These are phyloP conservation scores for Choreutis nemorana DNA, from an alignment of 2,888 invertebrate genomes.

Conservation along the genomic window DNA sequence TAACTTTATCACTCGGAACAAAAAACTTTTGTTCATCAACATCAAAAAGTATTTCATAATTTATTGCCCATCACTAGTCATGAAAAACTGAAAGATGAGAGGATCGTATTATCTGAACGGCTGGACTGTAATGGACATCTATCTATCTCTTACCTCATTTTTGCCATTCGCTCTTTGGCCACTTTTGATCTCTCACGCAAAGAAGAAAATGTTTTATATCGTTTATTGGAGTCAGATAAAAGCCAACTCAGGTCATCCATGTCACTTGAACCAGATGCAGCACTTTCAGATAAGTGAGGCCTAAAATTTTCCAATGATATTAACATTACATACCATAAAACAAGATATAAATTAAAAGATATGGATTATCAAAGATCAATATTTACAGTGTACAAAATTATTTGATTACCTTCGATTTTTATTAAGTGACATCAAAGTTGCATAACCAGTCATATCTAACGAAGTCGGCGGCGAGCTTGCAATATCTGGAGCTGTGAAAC, in stretches of 20 bases:
- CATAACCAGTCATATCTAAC: constrained; percentile 80
- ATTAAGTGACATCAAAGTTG: constrained; percentile 73
- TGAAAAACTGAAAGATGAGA: too few species aligned
- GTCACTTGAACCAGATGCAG: constrained; percentile 64
- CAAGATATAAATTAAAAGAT: neutral
- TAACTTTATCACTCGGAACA: too few species aligned
- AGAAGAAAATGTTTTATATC: constrained; percentile 72
- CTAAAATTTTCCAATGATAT: constrained; percentile 25
- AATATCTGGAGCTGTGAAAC: constrained; percentile 61
- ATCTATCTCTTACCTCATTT: constrained; percentile 47
- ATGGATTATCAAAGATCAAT: neutral
- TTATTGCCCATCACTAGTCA: too few species aligned
- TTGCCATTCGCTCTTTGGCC: constrained; percentile 41
- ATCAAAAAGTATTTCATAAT: too few species aligned
- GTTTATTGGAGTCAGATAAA: constrained; percentile 73
- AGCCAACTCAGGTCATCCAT: constrained; percentile 71
- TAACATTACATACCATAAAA: neutral
- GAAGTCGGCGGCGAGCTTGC: constrained; percentile 71
- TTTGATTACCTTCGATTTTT: constrained; percentile 52
- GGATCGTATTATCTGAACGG: too few species aligned
- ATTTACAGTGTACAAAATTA: neutral
- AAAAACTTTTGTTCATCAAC: too few species aligned
- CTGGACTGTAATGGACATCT: too few species aligned
- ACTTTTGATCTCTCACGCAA: constrained; percentile 48
- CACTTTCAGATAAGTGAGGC: constrained; percentile 72